These are phyloP conservation scores for Pentamera pediparva DNA, from an alignment of 53 echinoderm and acorn worm species.

Conservation along the genomic window DNA sequence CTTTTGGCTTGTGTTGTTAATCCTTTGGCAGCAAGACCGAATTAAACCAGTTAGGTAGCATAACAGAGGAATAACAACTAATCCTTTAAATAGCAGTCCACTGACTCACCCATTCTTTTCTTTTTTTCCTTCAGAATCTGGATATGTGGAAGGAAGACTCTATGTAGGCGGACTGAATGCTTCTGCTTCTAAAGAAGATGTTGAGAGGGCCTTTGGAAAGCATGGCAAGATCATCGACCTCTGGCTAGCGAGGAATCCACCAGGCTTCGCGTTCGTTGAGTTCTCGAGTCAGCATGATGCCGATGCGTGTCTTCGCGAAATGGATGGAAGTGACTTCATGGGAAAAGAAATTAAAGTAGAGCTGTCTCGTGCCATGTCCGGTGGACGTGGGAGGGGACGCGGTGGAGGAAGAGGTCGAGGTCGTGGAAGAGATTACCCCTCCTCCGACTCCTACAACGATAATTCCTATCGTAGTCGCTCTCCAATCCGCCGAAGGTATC, in stretches of 20 bases:
- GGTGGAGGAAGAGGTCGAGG: constrained; percentile 57
- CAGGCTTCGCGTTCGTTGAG: constrained; percentile 96
- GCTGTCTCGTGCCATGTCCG: constrained; percentile 64
- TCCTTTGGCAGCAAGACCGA: too few relatives aligned
- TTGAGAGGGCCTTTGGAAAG: constrained; percentile 71
- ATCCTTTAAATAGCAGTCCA: too few relatives aligned
- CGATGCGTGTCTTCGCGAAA: constrained; percentile 63
- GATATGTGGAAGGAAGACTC: constrained; percentile 66
- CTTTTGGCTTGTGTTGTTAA: too few relatives aligned
- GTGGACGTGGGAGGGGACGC: constrained; percentile 60
- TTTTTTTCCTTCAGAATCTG: constrained; percentile 14
- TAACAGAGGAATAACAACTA: too few relatives aligned
- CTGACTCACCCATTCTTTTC: not conserved
- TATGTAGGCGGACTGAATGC: constrained; percentile 75
- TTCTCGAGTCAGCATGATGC: constrained; percentile 63
- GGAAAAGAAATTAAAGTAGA: constrained; percentile 84
- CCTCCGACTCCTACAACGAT: constrained; percentile 61
- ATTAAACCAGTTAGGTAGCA: too few relatives aligned
- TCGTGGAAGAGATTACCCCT: constrained; percentile 54
- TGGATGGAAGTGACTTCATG: constrained; percentile 68
- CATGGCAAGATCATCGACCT: constrained; percentile 72
- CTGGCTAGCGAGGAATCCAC: constrained; percentile 96
- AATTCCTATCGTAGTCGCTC: constrained; percentile 91
- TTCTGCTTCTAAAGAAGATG: constrained; percentile 62
- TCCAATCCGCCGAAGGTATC: constrained; percentile 97